Evolutionary conservation across 2,888 invertebrate species (phyloP), one percentile per base, ranked within the genome.

Genomic region (Loripinus fragilis): DNA sequence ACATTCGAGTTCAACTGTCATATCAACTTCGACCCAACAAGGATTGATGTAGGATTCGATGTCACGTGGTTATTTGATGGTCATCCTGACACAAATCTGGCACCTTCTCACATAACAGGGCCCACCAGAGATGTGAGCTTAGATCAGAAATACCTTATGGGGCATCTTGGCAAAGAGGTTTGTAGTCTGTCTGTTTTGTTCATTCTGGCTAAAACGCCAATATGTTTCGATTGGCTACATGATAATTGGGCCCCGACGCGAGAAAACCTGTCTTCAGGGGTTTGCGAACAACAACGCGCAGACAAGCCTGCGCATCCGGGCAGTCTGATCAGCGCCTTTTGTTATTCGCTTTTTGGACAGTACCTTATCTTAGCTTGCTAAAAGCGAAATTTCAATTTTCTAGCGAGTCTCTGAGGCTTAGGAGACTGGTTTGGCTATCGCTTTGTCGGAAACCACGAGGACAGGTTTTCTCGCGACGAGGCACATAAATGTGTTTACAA

Each of bases 1-100:
- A 80, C 84, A 0, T 84, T 81, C 38, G 75, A 80, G 50, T 84
- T 84, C 45, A 73, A 81, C 48, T 84, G 84, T 41, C 42, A 75
- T 20, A 45, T 84, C 20, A 70, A 74, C 42, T 84, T 78, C 55
- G 76, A 84, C 33, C 28, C 77, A 0, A 10, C 73, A 0, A 50
- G 76, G 10, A 71, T 64, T 23, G 84, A 80, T 38, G 81, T 84
- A 2, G 81, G 78, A 1, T 84, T 84, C 50, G 81, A 84, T n/a
- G 78, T 84, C 12, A 68, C 60, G 35, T 84, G 81, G 80, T 30
- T 76, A 10, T 81, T 81, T 78, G 76, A 81, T 50, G 80, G 81
- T n/a, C 74, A 80, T 52, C 64, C 74, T 0, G 81, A 80, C 41
- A 17, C 65, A 0, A 75, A 74, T 20, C 71, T 81, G 3, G 75